These are phyloP conservation scores for Bombyx huttoni DNA, from an alignment of 2,888 invertebrate genomes.

Conservation along the genomic window DNA sequence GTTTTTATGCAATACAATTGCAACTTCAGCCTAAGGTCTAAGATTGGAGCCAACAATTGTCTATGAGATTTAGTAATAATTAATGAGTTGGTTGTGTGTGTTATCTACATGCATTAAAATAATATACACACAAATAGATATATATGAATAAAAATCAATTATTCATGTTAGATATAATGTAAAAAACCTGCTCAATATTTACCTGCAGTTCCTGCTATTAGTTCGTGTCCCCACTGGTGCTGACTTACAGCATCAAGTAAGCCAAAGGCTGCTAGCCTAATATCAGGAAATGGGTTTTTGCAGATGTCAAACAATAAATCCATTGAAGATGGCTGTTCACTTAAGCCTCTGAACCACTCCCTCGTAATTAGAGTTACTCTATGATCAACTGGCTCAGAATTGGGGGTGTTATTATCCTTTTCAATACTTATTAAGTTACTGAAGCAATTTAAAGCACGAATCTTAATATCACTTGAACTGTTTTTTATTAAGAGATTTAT, in stretches of 20 bases:
- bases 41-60: too few species aligned
- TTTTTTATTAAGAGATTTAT: slow-evolving; percentile 73
- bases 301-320: slow-evolving; percentile 74
- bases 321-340: slow-evolving; percentile 59
- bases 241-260: slow-evolving; percentile 77
- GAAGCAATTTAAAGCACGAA: slow-evolving; percentile 76
- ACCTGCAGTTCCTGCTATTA: slow-evolving; percentile 80
- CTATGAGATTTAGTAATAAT: too few species aligned
- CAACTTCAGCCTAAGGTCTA: too few species aligned
- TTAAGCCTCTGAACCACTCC: slow-evolving; percentile 61
- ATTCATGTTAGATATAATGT: too few species aligned
- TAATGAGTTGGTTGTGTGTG: too few species aligned
- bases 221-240: slow-evolving; percentile 85
- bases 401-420: slow-evolving; percentile 43
- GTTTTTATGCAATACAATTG: too few species aligned
- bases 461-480: slow-evolving; percentile 76
- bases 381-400: slow-evolving; percentile 44
- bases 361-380: slow-evolving; percentile 62
- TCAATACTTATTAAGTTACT: slow-evolving; percentile 72
- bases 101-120: too few species aligned
- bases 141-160: too few species aligned
- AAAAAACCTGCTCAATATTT: slow-evolving; percentile 8
- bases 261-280: slow-evolving; percentile 77
- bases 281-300: slow-evolving; percentile 86
- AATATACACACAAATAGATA: too few species aligned